Conservation (phyloP, 1,140 invertebrate genomes). For the Ruditapes philippinarum region DNA sequence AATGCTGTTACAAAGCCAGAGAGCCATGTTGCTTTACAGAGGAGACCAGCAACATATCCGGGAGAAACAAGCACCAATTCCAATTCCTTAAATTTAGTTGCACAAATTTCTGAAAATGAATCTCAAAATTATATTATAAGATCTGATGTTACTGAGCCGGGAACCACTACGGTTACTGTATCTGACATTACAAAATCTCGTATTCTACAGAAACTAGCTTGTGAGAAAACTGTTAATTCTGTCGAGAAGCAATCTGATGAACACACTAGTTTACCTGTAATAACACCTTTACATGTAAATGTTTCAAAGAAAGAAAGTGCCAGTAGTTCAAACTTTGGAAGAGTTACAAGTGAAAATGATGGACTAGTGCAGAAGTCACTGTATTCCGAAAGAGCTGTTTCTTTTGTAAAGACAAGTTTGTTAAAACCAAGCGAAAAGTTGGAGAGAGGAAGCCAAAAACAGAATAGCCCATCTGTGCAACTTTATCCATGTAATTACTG, state of each 20-base stretch:
- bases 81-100: neutral
- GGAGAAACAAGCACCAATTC: neutral
- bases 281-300: neutral
- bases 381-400: neutral
- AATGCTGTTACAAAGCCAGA: slow-evolving; percentile 55
- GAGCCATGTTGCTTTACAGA: slow-evolving; percentile 3
- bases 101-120: neutral
- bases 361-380: neutral
- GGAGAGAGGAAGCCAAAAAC: neutral
- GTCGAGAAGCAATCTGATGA: neutral
- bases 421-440: neutral
- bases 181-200: slow-evolving; percentile 65
- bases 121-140: neutral
- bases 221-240: neutral
- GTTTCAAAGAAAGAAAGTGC: neutral
- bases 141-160: slow-evolving; percentile 38
- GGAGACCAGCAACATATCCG: neutral
- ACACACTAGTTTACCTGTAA: neutral
- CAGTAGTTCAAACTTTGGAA: neutral
- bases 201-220: slow-evolving; percentile 58
- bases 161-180: slow-evolving; percentile 51
- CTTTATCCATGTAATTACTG: slow-evolving; percentile 77
- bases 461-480: slow-evolving; percentile 34
- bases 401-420: neutral
- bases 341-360: neutral